Base-by-base conservation (phyloP, 2,797 vertebrate species). In the Acrossocheilus wenchowensis region DNA sequence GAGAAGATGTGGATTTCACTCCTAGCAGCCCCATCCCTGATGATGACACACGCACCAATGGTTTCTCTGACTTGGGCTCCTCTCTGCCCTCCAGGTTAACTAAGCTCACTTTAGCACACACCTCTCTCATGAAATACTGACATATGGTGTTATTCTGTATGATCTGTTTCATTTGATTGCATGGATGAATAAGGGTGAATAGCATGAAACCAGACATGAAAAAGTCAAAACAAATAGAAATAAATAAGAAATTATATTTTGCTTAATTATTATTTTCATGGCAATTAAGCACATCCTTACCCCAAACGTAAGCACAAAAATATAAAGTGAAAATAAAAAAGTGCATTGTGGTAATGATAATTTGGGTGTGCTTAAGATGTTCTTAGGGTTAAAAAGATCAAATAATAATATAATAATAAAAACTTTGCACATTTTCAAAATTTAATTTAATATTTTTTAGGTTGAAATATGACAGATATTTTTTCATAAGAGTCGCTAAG, bases 11-110 rank as follows among this genome's bases (percentile, higher is more conserved):
- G 34, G 98, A 99, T 92, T 99, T 96, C 92, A 94, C 93, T 90
- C 97, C 97, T 90, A 97, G 97, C 95, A 99, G 98, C 92, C 98
- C 98, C 78, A 96, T 97, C 86, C 96, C 95, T 0, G 98, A 99
- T 50, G 97, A 99, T 87, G 98, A 99, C 91, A 96, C 95, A 60
- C 96, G 97, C 83, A 98, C 97, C 90, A 98, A 98, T 78, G 96
- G 96, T 50, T 97, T 94, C 94, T 99, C 98, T 0, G 98, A 99
- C 91, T 96, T 98, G 81, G 97, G 98, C 78, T 99, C 98, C 68
- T 99, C 98, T 2, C 97, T 99, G 23, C 97, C 98, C 87, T 99
- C 98, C 78, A 99, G 98, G 98, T 71, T 85, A n/a, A 84, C 50
- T 72, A 34, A 34, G n/a, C 10, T 64, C 9, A 11, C 30, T 69